Conservation (phyloP, 2,888 invertebrate genomes). For the Mechanitis messenoides region DNA sequence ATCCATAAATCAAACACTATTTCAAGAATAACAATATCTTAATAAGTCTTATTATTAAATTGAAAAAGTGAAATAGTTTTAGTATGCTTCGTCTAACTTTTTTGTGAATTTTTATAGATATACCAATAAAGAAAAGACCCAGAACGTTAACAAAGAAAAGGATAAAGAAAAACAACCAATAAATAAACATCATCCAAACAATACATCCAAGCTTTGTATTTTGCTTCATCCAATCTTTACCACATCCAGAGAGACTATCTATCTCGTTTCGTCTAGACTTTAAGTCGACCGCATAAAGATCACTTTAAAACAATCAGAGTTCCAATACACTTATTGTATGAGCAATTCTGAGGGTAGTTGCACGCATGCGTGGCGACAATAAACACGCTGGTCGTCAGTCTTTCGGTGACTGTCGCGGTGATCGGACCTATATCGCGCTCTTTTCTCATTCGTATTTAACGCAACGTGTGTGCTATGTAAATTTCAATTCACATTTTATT, state of each 20-base stretch:
- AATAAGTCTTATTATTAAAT: too few species aligned
- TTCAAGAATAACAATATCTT: too few species aligned
- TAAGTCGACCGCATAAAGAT: constrained; percentile 19
- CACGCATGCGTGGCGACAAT: constrained; percentile 60
- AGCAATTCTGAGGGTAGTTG: constrained; percentile 45
- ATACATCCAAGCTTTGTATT: constrained; percentile 8
- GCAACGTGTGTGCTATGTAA: constrained; percentile 56
- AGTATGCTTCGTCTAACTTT: background rate
- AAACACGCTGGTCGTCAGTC: constrained; percentile 59
- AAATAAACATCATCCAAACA: constrained; percentile 6
- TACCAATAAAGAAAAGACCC: background rate
- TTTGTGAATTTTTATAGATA: background rate
- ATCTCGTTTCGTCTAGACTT: constrained; percentile 13
- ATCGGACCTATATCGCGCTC: constrained; percentile 31
- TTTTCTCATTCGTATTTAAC: constrained; percentile 25
- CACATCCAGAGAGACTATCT: constrained; percentile 2
- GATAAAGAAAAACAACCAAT: background rate
- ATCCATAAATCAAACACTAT: too few species aligned
- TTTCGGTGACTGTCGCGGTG: constrained; percentile 48
- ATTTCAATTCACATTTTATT: constrained; percentile 31
- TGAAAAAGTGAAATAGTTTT: background rate
- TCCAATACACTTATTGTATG: constrained; percentile 2
- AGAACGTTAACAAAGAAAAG: constrained; percentile 7
- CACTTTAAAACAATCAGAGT: constrained; percentile 20
- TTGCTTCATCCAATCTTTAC: constrained; percentile 10